phyloP scores from a whole-genome alignment of 2,888 invertebrate genomes.

The Arenicola marina region DNA sequence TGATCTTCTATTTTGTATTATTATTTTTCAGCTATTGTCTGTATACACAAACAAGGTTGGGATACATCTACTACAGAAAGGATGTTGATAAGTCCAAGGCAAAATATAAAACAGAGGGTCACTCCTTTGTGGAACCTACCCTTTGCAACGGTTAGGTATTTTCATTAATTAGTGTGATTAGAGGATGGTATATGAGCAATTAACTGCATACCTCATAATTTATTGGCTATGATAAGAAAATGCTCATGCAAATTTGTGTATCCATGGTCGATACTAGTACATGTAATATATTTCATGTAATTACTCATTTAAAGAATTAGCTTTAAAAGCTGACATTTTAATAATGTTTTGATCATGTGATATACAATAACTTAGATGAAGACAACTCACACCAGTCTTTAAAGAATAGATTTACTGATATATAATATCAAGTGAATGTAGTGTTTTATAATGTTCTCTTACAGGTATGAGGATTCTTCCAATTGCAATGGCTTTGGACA shows the following conservation, averaged over 20 bases:
- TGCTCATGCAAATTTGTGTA: background rate
- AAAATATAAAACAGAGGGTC: constrained; percentile 39
- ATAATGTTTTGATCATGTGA: background rate
- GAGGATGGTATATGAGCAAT: background rate
- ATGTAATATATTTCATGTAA: background rate
- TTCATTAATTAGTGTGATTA: background rate
- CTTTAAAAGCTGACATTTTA: background rate
- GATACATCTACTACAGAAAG: constrained; percentile 48
- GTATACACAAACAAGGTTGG: constrained; percentile 52
- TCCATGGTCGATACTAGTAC: background rate
- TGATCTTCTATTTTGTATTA: too few species aligned
- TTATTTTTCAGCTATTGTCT: constrained; percentile 51
- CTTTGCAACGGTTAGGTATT: constrained; percentile 36
- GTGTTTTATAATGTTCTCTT: constrained; percentile 10
- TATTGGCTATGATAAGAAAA: background rate
- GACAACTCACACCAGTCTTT: too few species aligned
- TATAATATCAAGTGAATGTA: too few species aligned
- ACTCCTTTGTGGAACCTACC: constrained; percentile 34
- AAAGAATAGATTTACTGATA: too few species aligned
- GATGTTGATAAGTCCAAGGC: constrained; percentile 48
- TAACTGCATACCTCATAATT: background rate
- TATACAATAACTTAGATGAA: too few species aligned
- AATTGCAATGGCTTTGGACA: constrained; percentile 52
- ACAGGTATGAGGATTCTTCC: constrained; percentile 52
- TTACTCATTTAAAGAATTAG: background rate